Conservation (phyloP, 2,797 vertebrate genomes). For the Premnoplex brunnescens region DNA sequence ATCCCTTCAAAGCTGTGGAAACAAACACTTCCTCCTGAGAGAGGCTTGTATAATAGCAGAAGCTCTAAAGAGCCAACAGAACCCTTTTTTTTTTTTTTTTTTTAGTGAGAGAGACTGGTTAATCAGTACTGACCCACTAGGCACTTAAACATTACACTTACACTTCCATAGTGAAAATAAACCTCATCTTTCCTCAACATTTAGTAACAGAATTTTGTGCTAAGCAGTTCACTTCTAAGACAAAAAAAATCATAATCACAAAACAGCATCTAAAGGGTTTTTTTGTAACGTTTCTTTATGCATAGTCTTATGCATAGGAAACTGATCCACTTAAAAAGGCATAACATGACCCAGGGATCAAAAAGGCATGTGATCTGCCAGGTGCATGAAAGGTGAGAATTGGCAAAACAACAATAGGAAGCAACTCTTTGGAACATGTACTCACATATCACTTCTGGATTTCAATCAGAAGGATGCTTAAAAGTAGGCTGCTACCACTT, state of each 20-base stretch:
- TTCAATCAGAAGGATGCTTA: not conserved
- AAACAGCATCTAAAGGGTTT: not conserved
- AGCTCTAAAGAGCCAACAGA: not conserved
- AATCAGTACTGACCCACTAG: not conserved
- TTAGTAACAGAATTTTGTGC: not conserved
- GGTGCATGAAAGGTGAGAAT: not conserved
- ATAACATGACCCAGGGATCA: not conserved
- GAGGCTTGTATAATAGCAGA: accelerated
- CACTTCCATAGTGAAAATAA: not conserved
- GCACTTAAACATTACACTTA: not conserved
- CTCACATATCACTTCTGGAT: not conserved
- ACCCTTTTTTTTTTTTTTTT: not conserved
- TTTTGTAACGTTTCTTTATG: not conserved
- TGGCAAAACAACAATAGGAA: not conserved
- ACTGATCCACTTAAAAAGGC: not conserved
- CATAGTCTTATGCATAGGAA: not conserved
- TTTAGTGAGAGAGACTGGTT: not conserved
- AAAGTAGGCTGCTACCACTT: not conserved
- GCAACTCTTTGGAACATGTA: not conserved
- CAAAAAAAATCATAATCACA: not conserved
- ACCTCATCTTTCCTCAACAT: not conserved
- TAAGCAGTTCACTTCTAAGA: not conserved
- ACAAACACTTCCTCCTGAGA: not conserved
- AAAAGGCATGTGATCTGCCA: accelerated
- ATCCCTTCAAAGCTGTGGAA: not conserved